Percentiles rank a stretch among this genome's conserved stretches.
These are phyloP conservation scores for Andrena minutula DNA, from an alignment of 2,888 invertebrate species.

Conservation along the genomic window DNA sequence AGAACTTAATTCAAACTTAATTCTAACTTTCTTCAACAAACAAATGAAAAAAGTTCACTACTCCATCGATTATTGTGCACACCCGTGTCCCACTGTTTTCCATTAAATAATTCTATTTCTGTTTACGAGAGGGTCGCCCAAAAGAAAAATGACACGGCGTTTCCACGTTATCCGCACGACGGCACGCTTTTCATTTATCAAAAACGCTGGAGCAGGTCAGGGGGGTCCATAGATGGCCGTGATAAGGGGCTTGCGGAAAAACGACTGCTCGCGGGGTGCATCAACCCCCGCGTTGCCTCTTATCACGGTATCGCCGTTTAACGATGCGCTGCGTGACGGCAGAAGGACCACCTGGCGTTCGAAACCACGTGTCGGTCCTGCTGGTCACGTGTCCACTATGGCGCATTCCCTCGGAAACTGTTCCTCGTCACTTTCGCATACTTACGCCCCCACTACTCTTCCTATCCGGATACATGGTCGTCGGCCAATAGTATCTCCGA, in stretches of 20 bases:
- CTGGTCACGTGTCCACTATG: slow-evolving; percentile 80
- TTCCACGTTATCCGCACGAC: background rate
- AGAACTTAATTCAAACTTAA: background rate
- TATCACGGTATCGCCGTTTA: slow-evolving; percentile 80
- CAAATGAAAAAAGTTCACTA: background rate
- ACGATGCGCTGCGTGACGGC: slow-evolving; percentile 76
- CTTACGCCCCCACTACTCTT: slow-evolving; percentile 19
- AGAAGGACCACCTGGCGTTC: slow-evolving; percentile 78
- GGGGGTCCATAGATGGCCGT: slow-evolving; percentile 47
- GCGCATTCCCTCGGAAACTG: slow-evolving; percentile 74
- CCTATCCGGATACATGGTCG: background rate
- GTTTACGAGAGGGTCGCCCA: background rate
- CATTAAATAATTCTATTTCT: background rate
- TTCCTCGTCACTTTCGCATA: slow-evolving; percentile 55
- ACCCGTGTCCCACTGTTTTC: background rate
- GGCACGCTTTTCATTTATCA: slow-evolving; percentile 56
- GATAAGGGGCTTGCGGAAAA: slow-evolving; percentile 70
- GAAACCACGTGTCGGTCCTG: slow-evolving; percentile 78
- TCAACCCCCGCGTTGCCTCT: slow-evolving; percentile 66
- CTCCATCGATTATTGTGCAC: background rate
- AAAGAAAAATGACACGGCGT: background rate
- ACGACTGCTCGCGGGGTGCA: slow-evolving; percentile 60
- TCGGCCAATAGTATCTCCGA: background rate
- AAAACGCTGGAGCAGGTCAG: slow-evolving; percentile 43
- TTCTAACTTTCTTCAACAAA: background rate